Evolutionary conservation across 2,888 invertebrate genomes (phyloP).

Genomic region (Oscheius sp.): DNA sequence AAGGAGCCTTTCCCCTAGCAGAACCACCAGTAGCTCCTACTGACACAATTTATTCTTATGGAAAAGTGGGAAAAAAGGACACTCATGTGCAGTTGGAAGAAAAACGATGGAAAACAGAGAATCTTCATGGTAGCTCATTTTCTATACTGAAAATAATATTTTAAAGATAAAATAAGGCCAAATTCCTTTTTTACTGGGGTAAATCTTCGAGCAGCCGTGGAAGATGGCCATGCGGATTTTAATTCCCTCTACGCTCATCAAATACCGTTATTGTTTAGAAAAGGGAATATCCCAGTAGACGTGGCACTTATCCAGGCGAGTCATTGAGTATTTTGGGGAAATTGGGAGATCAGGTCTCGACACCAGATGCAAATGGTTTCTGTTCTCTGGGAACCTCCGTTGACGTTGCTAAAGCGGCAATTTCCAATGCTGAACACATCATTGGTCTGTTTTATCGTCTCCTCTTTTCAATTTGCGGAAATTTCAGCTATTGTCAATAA

Average conservation of each 20-base stretch:
- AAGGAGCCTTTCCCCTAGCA: no score
- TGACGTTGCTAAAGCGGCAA: slow-evolving; percentile 88
- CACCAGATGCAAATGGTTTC: slow-evolving; percentile 85
- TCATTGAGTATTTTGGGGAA: slow-evolving; percentile 1
- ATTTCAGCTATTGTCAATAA: slow-evolving; percentile 81
- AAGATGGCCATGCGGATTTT: slow-evolving; percentile 84
- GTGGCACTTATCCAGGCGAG: slow-evolving; percentile 73
- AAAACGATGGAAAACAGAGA: no score
- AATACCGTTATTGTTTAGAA: slow-evolving; percentile 88
- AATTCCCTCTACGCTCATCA: slow-evolving; percentile 92
- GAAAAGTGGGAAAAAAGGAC: no score
- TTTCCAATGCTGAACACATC: slow-evolving; percentile 86
- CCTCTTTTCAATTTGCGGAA: not conserved
- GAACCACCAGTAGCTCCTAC: no score
- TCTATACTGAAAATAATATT: no score
- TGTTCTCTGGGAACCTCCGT: slow-evolving; percentile 93
- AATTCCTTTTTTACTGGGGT: no score
- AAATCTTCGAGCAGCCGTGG: no score
- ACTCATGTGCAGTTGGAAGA: no score
- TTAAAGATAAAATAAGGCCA: no score
- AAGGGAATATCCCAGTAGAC: slow-evolving; percentile 82
- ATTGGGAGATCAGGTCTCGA: no score
- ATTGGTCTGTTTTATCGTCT: slow-evolving; percentile 79
- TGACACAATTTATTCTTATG: no score
- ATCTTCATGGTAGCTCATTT: no score